Evolutionary conservation across 2,888 invertebrate genomes (phyloP), one percentile per base, ranked within the genome.

Genomic region (Ommatoiulus sabulosus): DNA sequence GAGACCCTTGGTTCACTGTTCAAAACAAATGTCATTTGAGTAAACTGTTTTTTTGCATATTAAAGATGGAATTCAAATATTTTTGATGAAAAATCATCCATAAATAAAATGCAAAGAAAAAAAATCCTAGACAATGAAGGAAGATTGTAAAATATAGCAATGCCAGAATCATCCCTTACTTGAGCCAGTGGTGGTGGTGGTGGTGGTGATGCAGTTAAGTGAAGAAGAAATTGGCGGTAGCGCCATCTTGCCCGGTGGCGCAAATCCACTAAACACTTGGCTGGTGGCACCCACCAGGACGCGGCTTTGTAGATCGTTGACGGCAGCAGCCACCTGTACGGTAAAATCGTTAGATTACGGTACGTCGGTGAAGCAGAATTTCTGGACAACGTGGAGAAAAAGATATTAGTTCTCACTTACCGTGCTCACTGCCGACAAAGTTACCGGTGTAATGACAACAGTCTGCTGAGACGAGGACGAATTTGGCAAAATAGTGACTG

Each of bases 211-310:
- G 17, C 35, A 44, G 44, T 15, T 17, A 35, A 44, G 5, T 35
- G 84, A 6, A 17, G 84, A 20, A 43, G 63, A 48, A 84, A 46
- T 43, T 20, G 88, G 57, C 2, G 88, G 86, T 7, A 88, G 20
- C 24, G 35, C 15, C 88, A 88, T 48, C 85, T 88, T 88, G 1
- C 84, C 88, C 10, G 84, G 2, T 8, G 84, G 86, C 24, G 90
- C 86, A 44, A 91, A 90, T 15, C 91, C 90, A 46, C 87, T 63
- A 57, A 91, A 89, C 12, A 91, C 91, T 88, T 91, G 91, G 89
- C 90, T 91, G 6, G 91, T 91, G 52, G 91, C 91, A 12, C 91
- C 91, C 24, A 92, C 89, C 89, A 92, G 88, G 86, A 92, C 90
- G 90, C 91, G 91, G 35, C 91, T 91, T 87, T 92, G 91, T 88